Conservation (phyloP, 2,113 vertebrate genomes). For the Macroglossus sobrinus region DNA sequence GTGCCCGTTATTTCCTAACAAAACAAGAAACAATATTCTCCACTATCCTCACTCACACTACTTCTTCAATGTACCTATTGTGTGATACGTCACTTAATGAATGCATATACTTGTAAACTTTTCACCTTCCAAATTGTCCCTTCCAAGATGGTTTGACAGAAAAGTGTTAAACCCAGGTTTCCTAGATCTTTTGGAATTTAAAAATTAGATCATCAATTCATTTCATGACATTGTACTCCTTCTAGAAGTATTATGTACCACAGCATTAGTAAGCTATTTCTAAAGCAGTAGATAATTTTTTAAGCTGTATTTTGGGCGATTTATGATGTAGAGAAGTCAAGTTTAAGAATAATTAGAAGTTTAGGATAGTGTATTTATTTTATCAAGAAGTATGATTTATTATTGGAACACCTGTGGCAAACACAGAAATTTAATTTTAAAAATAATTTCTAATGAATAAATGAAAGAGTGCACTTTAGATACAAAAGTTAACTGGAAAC, state of each 20-base stretch:
- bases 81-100: not conserved
- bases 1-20: not conserved
- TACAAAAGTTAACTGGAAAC: not conserved
- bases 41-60: rapidly evolving
- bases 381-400: not conserved
- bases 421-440: not conserved
- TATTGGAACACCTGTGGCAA: not conserved
- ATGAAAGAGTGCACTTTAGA: not conserved
- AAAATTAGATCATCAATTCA: not conserved
- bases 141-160: not conserved
- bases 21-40: not conserved
- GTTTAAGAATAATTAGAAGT: not conserved
- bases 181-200: not conserved
- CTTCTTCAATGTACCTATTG: not conserved
- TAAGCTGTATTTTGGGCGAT: not conserved
- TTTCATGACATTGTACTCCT: not conserved
- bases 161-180: not conserved
- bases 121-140: not conserved
- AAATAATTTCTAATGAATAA: not conserved
- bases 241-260: not conserved
- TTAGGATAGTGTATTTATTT: not conserved
- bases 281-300: not conserved
- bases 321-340: not conserved
- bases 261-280: not conserved
- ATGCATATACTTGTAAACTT: not conserved